These are phyloP conservation scores for Sinodicranocentrus sp. DNA, from an alignment of 2,888 invertebrate species.

Conservation along the genomic window DNA sequence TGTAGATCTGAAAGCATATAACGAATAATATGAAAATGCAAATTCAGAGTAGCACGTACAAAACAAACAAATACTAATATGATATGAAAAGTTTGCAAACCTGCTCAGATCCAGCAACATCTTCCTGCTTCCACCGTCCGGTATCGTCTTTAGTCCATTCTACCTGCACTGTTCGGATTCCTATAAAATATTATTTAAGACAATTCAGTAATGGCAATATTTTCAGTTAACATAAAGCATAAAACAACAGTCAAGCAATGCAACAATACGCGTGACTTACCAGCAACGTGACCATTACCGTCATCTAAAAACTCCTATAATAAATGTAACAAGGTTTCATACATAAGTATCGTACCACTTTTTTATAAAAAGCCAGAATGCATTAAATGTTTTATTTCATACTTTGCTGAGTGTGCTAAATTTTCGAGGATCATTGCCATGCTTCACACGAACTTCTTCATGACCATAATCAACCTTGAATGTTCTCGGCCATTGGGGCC, in stretches of 20 bases:
- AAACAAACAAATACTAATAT: background rate
- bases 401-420: slow-evolving; percentile 95
- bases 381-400: background rate
- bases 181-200: background rate
- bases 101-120: slow-evolving; percentile 88
- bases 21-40: no score
- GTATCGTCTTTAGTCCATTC: slow-evolving; percentile 93
- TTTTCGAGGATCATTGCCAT: slow-evolving; percentile 94
- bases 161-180: slow-evolving; percentile 91
- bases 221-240: background rate
- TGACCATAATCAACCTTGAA: slow-evolving; percentile 99
- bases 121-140: slow-evolving; percentile 96
- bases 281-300: slow-evolving; percentile 89
- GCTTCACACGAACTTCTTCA: slow-evolving; percentile 95
- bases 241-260: no score
- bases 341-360: background rate
- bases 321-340: slow-evolving; percentile 22
- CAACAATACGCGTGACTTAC: no score
- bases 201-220: background rate
- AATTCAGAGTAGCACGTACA: background rate
- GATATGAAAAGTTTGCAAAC: slow-evolving; percentile 76
- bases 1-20: slow-evolving; percentile 84
- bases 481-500: slow-evolving; percentile 99
- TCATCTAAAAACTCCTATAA: slow-evolving; percentile 91
- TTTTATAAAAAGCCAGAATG: background rate